phyloP scores from a whole-genome alignment of 1,140 invertebrate species.

The Homalodisca vitripennis region DNA sequence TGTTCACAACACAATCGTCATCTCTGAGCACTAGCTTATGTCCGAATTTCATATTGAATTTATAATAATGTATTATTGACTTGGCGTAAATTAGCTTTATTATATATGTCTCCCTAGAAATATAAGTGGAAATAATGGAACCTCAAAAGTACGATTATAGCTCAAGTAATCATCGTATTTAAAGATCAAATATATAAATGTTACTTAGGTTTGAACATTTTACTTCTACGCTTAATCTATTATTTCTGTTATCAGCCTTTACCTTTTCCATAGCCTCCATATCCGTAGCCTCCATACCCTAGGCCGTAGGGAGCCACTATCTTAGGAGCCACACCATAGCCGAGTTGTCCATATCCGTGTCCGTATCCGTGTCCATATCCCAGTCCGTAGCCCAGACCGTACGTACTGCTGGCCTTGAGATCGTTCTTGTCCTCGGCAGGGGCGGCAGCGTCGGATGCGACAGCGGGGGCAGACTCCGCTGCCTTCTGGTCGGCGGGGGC shows the following conservation, averaged over 20 bases:
- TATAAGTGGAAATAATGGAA: no score
- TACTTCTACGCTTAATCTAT: neutral
- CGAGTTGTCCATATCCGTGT: constrained; percentile 40
- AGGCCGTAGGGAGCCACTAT: constrained; percentile 35
- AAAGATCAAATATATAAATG: no score
- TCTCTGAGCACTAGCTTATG: no score
- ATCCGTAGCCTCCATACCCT: constrained; percentile 40
- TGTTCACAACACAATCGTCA: no score
- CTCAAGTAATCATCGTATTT: no score
- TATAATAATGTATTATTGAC: no score
- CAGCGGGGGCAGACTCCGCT: neutral
- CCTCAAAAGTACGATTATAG: no score
- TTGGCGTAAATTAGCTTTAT: no score
- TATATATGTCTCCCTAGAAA: no score
- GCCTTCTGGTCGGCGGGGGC: constrained; percentile 1
- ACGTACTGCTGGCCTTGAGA: constrained; percentile 1
- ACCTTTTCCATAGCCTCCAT: constrained; percentile 3
- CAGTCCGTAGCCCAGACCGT: constrained; percentile 12
- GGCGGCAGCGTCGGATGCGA: neutral
- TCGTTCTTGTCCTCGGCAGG: neutral
- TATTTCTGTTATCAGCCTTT: neutral
- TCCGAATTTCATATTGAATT: no score
- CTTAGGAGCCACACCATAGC: constrained; percentile 34
- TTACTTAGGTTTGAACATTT: no score
- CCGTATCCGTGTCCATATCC: constrained; percentile 38